Evolutionary conservation across 2,113 vertebrate genomes (phyloP).

Genomic region (Centropristis striata): DNA sequence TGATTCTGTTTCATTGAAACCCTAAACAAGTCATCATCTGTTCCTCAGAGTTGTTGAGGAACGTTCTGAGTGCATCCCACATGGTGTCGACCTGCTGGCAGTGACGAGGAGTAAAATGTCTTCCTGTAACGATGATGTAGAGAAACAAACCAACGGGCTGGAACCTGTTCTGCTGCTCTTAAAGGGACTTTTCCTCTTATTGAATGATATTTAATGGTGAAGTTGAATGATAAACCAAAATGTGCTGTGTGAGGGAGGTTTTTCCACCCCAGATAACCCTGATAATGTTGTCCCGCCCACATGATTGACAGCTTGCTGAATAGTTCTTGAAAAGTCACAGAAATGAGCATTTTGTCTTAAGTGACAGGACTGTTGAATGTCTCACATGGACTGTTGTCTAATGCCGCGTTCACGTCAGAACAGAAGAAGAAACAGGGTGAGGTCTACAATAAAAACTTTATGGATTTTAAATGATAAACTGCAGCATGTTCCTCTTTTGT

Average conservation of each 20-base stretch:
- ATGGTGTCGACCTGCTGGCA: constrained; percentile 16
- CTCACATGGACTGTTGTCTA: constrained; percentile 7
- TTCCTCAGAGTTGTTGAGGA: neutral
- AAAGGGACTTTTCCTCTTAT: neutral
- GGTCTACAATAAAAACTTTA: neutral
- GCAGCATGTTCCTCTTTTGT: constrained; percentile 13
- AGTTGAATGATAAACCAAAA: constrained; percentile 11
- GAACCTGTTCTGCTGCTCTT: constrained; percentile 61
- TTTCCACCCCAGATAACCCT: neutral
- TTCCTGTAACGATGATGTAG: constrained; percentile 32
- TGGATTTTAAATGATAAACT: neutral
- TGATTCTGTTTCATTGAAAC: no score
- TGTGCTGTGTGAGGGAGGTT: neutral
- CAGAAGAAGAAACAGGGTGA: neutral
- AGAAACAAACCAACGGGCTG: constrained; percentile 52
- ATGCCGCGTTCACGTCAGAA: constrained; percentile 25
- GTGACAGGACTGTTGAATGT: constrained; percentile 47
- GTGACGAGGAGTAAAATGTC: constrained; percentile 23
- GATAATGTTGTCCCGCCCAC: neutral
- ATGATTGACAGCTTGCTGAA: constrained; percentile 9
- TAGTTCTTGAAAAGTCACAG: neutral
- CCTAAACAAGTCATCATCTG: neutral
- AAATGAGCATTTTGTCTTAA: constrained; percentile 10
- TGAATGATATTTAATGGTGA: neutral
- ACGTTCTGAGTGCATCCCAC: constrained; percentile 11